Base-by-base conservation (phyloP, 1,140 invertebrate genomes). In the Brachionus calyciflorus region DNA sequence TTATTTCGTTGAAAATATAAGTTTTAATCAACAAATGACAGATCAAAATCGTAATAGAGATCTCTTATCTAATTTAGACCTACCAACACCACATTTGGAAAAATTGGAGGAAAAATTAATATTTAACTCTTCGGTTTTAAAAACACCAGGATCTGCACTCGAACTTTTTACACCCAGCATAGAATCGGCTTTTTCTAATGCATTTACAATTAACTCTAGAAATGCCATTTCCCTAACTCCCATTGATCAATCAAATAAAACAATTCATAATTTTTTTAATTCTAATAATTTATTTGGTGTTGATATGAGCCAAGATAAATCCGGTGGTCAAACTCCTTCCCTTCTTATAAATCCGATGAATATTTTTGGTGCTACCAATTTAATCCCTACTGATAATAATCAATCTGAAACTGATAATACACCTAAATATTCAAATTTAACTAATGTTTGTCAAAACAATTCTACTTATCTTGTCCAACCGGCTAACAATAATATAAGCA, bases 301-400 rank as follows among this genome's bases (percentile, higher is more conserved):
- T 5, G 37, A 65, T 21, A 65, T n/a, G 4, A 44, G 19, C 24
- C 33, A 21, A 12, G 60, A 65, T 10, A 65, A 65, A 17, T 26
- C 37, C 21, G 60, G 41, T 44, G 21, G n/a, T 17, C 55, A 60
- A 44, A 65, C 60, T 14, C 60, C 60, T 24, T 44, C 60, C 2
- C 19, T 37, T 41, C 37, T 65, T 12, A 65, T 65, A 14, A 65
- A 65, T 24, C 60, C 60, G 12, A 3, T 65, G 40, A 65, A 65
- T 24, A 65, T 65, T 30, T 65, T 65, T 26, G 60, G 60, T 65
- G 60, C 60, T 44, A 65, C 1, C 14, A 63, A 44, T 44, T 65
- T 21, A 65, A 24, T 44, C 26, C 3, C 3, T 5, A 19, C 19
- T 17, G 40, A 65, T 24, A n/a, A n/a, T n/a, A 65, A 44, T 60